Base-by-base conservation (phyloP, 2,113 vertebrate species). In the Dasyornis broadbenti region DNA sequence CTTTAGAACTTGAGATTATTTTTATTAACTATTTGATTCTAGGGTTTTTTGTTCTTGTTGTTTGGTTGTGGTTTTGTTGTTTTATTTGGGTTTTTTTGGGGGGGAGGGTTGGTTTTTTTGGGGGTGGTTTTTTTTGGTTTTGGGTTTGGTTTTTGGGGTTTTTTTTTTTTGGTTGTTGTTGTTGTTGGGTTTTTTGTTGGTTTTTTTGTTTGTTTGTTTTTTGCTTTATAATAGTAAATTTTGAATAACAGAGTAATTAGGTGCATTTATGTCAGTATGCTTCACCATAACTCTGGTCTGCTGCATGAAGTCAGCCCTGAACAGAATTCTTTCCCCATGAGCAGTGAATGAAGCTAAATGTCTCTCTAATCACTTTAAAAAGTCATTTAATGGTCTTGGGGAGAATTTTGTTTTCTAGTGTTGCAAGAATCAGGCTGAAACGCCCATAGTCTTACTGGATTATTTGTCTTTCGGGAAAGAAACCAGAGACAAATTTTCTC, bases 171-270 rank as follows among this genome's bases (percentile, higher is more conserved):
- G 22, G 39, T 28, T 13, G 1, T 3, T 3, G n/a, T n/a, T n/a
- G n/a, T n/a, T n/a, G n/a, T n/a, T n/a, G n/a, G n/a, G 18, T 19
- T 8, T 45, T 44, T 44, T 44, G 44, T 35, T 13, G 10, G 47
- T 49, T 49, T 49, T 11, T 6, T 49, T 10, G 22, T 50, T 28
- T 13, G 1, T 3, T 3, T 30, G 22, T 15, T 56, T 50, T 89
- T 68, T 20, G 44, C 16, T 59, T 49, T 40, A 13, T 49, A 93
- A 83, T 13, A 73, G 37, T 92, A 96, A 92, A 94, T 92, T 70
- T 72, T 95, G 82, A 96, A 94, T 93, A 96, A 93, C 33, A 81
- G 83, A 89, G 69, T 87, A 96, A 95, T 94, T 89, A 40, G 24
- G 71, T 80, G 31, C 23, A 89, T 96, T 95, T 96, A 86, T 85